Conservation (phyloP, 2,113 vertebrate species). For the Cyphomyrus plagiostoma region DNA sequence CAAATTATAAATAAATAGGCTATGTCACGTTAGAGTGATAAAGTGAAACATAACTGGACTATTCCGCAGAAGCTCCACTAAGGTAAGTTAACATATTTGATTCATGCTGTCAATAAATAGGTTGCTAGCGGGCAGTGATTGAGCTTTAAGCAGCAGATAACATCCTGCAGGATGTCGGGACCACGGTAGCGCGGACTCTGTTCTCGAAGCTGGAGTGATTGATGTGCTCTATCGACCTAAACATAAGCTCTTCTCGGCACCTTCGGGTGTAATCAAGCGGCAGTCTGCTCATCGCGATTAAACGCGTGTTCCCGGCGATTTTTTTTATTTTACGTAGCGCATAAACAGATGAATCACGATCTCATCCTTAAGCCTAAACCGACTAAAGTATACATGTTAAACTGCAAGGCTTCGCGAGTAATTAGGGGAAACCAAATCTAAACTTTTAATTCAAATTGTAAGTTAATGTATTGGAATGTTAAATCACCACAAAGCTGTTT, state of each 20-base stretch:
- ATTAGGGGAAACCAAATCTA: not conserved
- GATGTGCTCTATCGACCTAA: not conserved
- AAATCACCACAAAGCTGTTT: not conserved
- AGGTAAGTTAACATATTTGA: constrained; percentile 15
- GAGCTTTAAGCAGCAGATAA: not conserved
- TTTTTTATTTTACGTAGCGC: not conserved
- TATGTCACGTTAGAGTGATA: not conserved
- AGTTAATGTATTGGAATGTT: not conserved
- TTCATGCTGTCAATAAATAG: not conserved
- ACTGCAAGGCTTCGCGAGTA: not conserved
- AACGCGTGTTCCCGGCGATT: not conserved
- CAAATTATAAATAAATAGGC: not conserved
- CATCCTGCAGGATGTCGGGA: not conserved
- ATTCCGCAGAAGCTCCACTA: not conserved
- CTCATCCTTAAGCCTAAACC: not conserved
- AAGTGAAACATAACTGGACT: not conserved
- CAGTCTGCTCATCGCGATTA: not conserved
- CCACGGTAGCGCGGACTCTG: not conserved
- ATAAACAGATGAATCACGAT: not conserved
- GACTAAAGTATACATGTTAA: not conserved
- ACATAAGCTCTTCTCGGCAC: not conserved
- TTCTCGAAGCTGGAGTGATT: not conserved
- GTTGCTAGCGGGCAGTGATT: not conserved
- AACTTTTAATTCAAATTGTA: not conserved
- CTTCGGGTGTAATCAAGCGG: not conserved